Base-by-base conservation (phyloP, 2,888 invertebrate species). In the Heterodera filipjevi region DNA sequence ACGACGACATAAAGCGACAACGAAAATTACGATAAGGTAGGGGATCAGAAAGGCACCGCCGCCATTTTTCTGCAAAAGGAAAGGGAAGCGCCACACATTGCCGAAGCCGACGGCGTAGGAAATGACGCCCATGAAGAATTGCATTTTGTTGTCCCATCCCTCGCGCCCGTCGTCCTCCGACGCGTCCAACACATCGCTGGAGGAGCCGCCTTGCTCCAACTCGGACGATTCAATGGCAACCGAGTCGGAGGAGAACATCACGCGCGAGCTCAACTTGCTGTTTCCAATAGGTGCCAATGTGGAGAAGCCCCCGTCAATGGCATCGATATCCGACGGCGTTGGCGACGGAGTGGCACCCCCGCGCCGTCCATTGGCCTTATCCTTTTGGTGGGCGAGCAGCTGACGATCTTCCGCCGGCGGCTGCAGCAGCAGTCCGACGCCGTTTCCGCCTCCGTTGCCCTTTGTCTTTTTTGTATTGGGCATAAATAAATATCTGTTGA, bases 21-120 rank as follows among this genome's bases (percentile, higher is more conserved):
- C 27, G n/a, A 27, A 16, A 35, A 27, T 64, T 59, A 75, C 75
- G 83, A 96, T 94, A 89, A 96, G 94, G 90, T 96, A 97, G 0
- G 96, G 96, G 85, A 97, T 95, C 81, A 97, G 91, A 90, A 97
- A 97, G n/a, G 96, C 96, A 33, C 96, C 96, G 39, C 75, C 75
- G 27, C 75, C 75, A 19, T 75, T 75, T 30, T 75, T 75, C 30
- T 75, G 64, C 33, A 66, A 95, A 83, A 96, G 91, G 90, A 96
- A 96, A 0, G 96, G 96, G 90, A 96, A 96, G 84, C 96, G 92
- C 96, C 96, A 96, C 27, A 84, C 77, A 59, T 79, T 53, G n/a
- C 75, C 75, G 44, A 30, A 75, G 27, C 68, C 68, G 68, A 68
- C 96, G 8, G 96, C 96, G 87, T 95, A 95, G 10, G 95, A 95